phyloP scores from a whole-genome alignment of 2,888 invertebrate species.

The Cephus pygmeus region DNA sequence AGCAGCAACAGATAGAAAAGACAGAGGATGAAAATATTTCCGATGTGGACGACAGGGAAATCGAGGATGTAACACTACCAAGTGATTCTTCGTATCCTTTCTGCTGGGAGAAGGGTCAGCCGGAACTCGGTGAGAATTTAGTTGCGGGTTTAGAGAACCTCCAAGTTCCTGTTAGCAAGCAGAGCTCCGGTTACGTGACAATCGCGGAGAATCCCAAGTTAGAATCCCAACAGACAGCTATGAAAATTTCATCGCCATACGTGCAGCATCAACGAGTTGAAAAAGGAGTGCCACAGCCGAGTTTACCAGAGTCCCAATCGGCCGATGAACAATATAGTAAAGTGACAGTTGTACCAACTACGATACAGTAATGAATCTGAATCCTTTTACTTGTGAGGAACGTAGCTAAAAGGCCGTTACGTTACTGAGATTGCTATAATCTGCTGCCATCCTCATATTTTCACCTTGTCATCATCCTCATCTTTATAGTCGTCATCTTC shows the following conservation, averaged over 20 bases:
- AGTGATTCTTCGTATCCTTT: constrained; percentile 24
- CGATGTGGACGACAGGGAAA: constrained; percentile 25
- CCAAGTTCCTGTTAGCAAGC: constrained; percentile 12
- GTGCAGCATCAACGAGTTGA: constrained; percentile 46
- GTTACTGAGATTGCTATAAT: no score
- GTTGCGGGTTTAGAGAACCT: constrained; percentile 10
- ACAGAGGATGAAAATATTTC: constrained; percentile 7
- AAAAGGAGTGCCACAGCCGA: constrained; percentile 34
- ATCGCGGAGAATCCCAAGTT: constrained; percentile 34
- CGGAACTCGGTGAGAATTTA: constrained; percentile 24
- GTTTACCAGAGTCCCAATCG: constrained; percentile 11
- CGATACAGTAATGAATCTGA: constrained; percentile 44
- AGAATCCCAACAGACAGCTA: constrained; percentile 24
- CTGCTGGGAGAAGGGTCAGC: constrained; percentile 35
- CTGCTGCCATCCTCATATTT: no score
- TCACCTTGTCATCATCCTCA: no score
- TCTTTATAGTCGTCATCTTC: no score
- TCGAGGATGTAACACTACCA: constrained; percentile 27
- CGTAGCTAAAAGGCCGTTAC: no score
- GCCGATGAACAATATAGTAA: constrained; percentile 59
- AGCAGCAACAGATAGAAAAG: constrained; percentile 22
- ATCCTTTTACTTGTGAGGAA: no score
- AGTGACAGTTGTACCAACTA: constrained; percentile 54
- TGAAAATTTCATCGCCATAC: constrained; percentile 34
- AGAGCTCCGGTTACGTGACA: constrained; percentile 50